Evolutionary conservation across 2,888 invertebrate genomes (phyloP).

Genomic region (Synergus umbraculus): DNA sequence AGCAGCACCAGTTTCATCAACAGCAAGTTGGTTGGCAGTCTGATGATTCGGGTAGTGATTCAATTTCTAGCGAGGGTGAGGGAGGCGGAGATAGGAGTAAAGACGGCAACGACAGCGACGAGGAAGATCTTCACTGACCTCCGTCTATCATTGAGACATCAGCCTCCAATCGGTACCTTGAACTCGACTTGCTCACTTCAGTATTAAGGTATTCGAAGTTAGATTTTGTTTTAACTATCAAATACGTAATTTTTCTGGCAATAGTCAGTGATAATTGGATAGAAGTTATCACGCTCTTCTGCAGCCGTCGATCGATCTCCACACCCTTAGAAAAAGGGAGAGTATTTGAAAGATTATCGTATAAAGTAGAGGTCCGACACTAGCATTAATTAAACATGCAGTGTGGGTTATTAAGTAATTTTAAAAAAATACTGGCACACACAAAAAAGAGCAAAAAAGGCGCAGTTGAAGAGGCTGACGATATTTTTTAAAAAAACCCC

Average conservation of each 20-base stretch:
- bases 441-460: constrained; percentile 21
- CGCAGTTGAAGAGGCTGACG: constrained; percentile 27
- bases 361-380: constrained; percentile 16
- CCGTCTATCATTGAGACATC: constrained; percentile 68
- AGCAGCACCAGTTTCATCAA: constrained; percentile 58
- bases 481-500: constrained; percentile 24
- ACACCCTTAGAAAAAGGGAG: constrained; percentile 46
- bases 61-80: constrained; percentile 74
- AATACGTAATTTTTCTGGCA: constrained; percentile 75
- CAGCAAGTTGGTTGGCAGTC: constrained; percentile 72
- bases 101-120: constrained; percentile 74
- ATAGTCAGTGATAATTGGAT: constrained; percentile 69
- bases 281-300: constrained; percentile 71
- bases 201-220: constrained; percentile 77
- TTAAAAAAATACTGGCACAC: constrained; percentile 30
- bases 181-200: constrained; percentile 76
- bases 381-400: constrained; percentile 2
- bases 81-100: constrained; percentile 71
- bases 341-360: constrained; percentile 34
- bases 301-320: constrained; percentile 48
- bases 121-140: constrained; percentile 76
- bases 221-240: constrained; percentile 77
- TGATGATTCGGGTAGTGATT: constrained; percentile 74
- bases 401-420: constrained; percentile 17
- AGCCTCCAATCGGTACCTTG: constrained; percentile 74